Evolutionary conservation across 2,113 vertebrate genomes (phyloP).

Genomic region (Solea senegalensis): DNA sequence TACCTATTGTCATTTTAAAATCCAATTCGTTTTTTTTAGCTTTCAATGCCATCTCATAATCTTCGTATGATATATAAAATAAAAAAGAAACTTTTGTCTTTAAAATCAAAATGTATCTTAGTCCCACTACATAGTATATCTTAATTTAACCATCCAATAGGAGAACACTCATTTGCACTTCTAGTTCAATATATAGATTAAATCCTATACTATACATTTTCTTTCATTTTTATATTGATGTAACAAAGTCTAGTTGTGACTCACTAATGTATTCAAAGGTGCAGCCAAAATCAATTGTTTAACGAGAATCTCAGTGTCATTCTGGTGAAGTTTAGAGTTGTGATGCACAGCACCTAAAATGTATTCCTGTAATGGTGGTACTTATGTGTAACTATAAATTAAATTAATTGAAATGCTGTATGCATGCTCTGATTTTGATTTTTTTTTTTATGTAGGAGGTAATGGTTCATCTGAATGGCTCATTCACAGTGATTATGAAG

Average conservation of each 20-base stretch:
- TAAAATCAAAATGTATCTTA: too few relatives aligned
- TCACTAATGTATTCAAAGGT: neutral
- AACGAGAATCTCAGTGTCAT: neutral
- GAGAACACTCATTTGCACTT: too few relatives aligned
- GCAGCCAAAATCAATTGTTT: neutral
- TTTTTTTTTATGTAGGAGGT: neutral
- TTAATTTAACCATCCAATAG: too few relatives aligned
- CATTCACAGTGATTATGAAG: constrained; percentile 10
- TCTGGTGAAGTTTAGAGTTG: neutral
- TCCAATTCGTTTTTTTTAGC: too few relatives aligned
- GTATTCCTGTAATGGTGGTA: neutral
- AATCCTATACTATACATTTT: neutral
- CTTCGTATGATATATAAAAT: too few relatives aligned
- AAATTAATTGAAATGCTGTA: neutral
- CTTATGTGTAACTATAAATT: constrained; percentile 6
- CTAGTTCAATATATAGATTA: too few relatives aligned
- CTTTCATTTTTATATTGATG: too few relatives aligned
- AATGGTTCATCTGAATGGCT: constrained; percentile 4
- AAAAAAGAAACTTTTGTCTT: too few relatives aligned
- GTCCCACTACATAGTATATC: too few relatives aligned
- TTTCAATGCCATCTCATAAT: too few relatives aligned
- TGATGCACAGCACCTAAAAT: neutral
- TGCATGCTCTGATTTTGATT: constrained; percentile 7
- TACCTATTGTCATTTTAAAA: too few relatives aligned
- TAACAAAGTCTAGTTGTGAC: too few relatives aligned